phyloP scores from a whole-genome alignment of 2,113 vertebrate genomes.

The Megaceryle torquata region DNA sequence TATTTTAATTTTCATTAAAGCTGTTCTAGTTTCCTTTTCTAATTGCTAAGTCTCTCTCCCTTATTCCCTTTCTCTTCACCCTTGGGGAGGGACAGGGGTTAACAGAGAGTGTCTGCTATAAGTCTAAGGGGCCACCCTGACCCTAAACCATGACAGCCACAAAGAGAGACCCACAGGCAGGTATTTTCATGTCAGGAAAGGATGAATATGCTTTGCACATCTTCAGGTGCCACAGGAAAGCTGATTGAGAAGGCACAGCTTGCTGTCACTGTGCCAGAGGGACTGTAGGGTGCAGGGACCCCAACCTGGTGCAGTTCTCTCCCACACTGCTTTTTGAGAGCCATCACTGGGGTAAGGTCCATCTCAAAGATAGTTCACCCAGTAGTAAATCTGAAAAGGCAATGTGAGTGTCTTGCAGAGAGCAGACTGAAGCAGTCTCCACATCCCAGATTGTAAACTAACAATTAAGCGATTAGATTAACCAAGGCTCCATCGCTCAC shows the following conservation, averaged over 20 bases:
- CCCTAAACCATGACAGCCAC: background rate
- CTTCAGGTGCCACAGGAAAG: background rate
- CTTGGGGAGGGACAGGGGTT: too few relatives aligned
- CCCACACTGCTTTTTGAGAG: background rate
- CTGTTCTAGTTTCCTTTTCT: too few relatives aligned
- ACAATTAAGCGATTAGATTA: background rate
- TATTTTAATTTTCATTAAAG: too few relatives aligned
- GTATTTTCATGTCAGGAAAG: background rate
- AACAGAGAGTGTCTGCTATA: too few relatives aligned
- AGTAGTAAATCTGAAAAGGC: background rate
- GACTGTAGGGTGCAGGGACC: background rate
- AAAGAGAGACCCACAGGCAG: background rate
- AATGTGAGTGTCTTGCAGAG: background rate
- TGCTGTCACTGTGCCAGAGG: background rate
- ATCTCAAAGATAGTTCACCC: background rate
- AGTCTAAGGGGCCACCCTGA: too few relatives aligned
- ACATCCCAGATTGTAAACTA: background rate
- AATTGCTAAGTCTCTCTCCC: too few relatives aligned
- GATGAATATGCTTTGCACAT: background rate
- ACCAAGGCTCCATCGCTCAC: background rate
- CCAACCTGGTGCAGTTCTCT: background rate
- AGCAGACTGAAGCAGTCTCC: background rate
- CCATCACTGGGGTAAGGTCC: background rate
- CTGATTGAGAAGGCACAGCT: background rate
- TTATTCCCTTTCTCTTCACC: too few relatives aligned